Base-by-base conservation (phyloP, 2,888 invertebrate genomes). In the Drosophila putrida region DNA sequence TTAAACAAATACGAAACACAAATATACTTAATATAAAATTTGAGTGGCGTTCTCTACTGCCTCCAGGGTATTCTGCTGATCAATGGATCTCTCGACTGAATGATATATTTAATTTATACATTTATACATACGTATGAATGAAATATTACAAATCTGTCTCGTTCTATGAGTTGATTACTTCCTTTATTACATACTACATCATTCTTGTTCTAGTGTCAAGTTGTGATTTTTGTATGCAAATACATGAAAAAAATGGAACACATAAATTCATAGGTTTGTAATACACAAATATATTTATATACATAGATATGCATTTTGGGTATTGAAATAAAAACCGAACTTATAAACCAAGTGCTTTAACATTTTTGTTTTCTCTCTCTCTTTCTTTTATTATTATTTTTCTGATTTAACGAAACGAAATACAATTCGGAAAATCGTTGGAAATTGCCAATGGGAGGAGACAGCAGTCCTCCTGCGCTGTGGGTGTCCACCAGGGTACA, bases 351-450 rank as follows among this genome's bases (percentile, higher is more conserved):
- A 71, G 15, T 50, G 58, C 72, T 75, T 75, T 69, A 64, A 61
- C 39, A 15, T 31, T 53, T 60, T 65, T 58, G 68, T 53, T 13
- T 8, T 35, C 43, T 44, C n/a, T 35, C 43, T 44, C n/a, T 11
- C 15, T 55, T 25, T 33, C 13, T 25, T 55, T 43, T 27, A 35
- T 44, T 44, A 35, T 44, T 46, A 46, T 41, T 60, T 70, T 66
- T 53, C 59, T 43, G 65, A 66, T 73, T 76, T 63, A 58, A 73
- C 54, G 50, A 10, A 54, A 75, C 59, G 62, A 69, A 71, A 76
- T 76, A 55, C 54, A 71, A 67, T 77, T 71, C 44, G 51, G 25
- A 38, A 74, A 77, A 77, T 64, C 57, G 71, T 63, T 60, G 60
- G 50, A 65, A 60, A 64, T 68, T 60, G 50, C 71, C 71, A 75